Base-by-base conservation (phyloP, 2,113 vertebrate genomes). In the Sarotherodon lohbergeri region DNA sequence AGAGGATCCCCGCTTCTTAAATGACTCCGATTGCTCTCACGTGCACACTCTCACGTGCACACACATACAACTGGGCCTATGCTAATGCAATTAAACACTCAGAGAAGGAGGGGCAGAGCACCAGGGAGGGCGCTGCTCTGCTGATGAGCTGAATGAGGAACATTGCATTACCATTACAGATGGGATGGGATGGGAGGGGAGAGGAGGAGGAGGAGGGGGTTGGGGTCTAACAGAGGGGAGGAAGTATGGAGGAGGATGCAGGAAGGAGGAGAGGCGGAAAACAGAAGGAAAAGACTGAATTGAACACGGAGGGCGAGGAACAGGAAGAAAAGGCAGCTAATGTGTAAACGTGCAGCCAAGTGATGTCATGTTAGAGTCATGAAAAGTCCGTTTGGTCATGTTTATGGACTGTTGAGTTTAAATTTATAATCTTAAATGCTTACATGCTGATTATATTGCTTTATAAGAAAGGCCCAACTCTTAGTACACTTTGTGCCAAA, bases 71-170 rank as follows among this genome's bases (percentile, higher is more conserved):
- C 68, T 50, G 50, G 54, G 87, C 78, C 89, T 94, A 94, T 92
- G 91, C 81, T 94, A 91, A 94, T 92, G 93, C 90, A 94, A 94
- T 92, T 92, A 94, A 92, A 88, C 86, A 92, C 80, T 91, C 61
- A 68, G 80, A 80, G 81, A 78, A 83, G 82, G 86, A 86, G 86
- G 87, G 88, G 85, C 50, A 10, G 13, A 50, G 85, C 19, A 3
- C 79, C 85, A 54, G 90, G 5, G 80, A 91, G 82, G 86, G 80
- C 6, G 50, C 84, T 24, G 80, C 88, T 86, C 89, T 3, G 10
- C 61, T 93, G 90, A 92, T 91, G 91, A 91, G 88, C 88, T 86
- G 81, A 83, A 83, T 34, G n/a, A 27, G 88, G 86, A 92, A 88
- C 89, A 83, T 82, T 79, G 82, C 59, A 91, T 90, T 92, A 82